Base-by-base conservation (phyloP, 2,888 invertebrate genomes). In the Aporophyla lueneburgensis region DNA sequence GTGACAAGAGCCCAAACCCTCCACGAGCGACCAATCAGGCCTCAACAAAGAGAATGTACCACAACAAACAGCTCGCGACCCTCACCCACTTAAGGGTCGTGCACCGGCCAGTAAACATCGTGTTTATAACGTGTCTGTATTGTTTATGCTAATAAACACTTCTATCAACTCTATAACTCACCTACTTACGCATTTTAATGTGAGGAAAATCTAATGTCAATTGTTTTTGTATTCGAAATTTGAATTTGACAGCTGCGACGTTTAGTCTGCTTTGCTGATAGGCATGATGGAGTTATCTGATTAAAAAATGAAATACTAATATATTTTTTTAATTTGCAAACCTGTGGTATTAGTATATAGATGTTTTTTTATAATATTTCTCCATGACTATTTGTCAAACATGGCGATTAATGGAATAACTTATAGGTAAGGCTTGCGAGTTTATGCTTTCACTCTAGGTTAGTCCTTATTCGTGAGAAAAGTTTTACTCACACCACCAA, bases 51-150 rank as follows among this genome's bases (percentile, higher is more conserved):
- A 84, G 86, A 87, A 85, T 78, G 83, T 78, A 73, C 81, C 75
- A 75, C 71, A 75, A 69, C 63, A 67, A 53, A 24, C 65, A 24
- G 69, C 79, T 59, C 62, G 70, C 77, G 91, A 86, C 91, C 91
- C 76, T 91, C 91, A 91, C 91, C 91, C 71, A 90, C 73, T 84
- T 91, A 73, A 76, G 78, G 91, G 89, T 90, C 91, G 71, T 21
- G 21, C 68, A 77, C 85, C 83, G 70, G 24, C 59, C 76, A 24
- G 40, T 81, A 73, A 85, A 68, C 83, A 76, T 56, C 61, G 51
- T 61, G 69, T 66, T 82, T 68, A 71, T 78, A 63, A 81, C 77
- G 58, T 53, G 81, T 33, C 72, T 56, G 56, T 71, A 68, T 74
- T 83, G 83, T 77, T 74, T 85, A 74, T 85, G 85, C 46, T 85